These are phyloP conservation scores for Ascidia mentula DNA, from an alignment of 23 tunicate genomes.

Conservation along the genomic window DNA sequence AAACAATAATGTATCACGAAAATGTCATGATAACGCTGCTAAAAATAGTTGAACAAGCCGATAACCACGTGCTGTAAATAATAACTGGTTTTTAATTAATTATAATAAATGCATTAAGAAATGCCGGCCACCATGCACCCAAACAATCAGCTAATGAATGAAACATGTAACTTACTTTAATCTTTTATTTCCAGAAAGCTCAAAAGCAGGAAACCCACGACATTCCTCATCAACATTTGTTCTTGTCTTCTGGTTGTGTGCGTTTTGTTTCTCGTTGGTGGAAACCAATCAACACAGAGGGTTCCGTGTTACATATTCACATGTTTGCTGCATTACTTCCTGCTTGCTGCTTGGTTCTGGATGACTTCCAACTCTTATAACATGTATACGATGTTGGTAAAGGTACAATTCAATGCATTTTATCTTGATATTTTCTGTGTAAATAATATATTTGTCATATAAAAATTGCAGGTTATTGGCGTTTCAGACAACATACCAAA, in stretches of 20 bases:
- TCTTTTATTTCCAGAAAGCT: not conserved
- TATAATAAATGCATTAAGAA: too few relatives aligned
- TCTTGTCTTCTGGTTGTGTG: not conserved
- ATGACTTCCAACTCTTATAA: conserved; percentile 20
- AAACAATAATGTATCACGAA: too few relatives aligned
- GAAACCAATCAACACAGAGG: not conserved
- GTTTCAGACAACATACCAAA: not conserved
- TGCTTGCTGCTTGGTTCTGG: conserved; percentile 33
- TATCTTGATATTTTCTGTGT: too few relatives aligned
- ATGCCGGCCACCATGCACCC: too few relatives aligned
- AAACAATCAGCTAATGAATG: too few relatives aligned
- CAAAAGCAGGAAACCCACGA: not conserved
- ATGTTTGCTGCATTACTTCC: conserved; percentile 22
- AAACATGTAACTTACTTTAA: too few relatives aligned
- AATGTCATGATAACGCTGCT: too few relatives aligned
- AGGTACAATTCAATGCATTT: too few relatives aligned
- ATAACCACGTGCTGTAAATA: too few relatives aligned
- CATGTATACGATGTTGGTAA: conserved; percentile 20
- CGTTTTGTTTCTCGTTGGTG: not conserved
- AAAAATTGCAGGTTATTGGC: not conserved
- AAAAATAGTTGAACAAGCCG: too few relatives aligned
- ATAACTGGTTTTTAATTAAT: too few relatives aligned
- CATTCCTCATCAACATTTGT: not conserved
- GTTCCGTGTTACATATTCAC: conserved; percentile 11
- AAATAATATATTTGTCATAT: too few relatives aligned